Conservation (phyloP, 2,797 vertebrate species). For the Sternotherus odoratus region DNA sequence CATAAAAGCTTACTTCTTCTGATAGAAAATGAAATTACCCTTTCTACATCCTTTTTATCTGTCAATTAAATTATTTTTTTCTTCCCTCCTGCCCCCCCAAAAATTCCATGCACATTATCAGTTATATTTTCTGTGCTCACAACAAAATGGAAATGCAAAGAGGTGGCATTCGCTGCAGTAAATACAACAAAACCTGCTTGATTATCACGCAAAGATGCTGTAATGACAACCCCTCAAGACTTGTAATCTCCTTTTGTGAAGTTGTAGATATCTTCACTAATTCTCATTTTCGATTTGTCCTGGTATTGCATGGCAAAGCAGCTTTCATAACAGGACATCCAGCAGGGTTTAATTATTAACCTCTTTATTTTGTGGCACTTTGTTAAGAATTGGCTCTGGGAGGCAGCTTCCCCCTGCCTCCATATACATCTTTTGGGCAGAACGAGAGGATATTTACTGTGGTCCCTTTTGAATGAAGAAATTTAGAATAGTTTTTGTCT, state of each 20-base stretch:
- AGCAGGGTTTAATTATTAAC: slow-evolving; percentile 45
- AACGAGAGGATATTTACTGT: neutral
- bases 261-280: slow-evolving; percentile 60
- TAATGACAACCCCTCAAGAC: slow-evolving; percentile 58
- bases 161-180: slow-evolving; percentile 62
- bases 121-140: slow-evolving; percentile 69
- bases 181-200: slow-evolving; percentile 59
- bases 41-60: slow-evolving; percentile 81
- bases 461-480: slow-evolving; percentile 30
- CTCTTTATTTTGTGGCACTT: slow-evolving; percentile 56
- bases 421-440: slow-evolving; percentile 38
- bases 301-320: slow-evolving; percentile 64
- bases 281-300: slow-evolving; percentile 69
- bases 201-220: slow-evolving; percentile 67
- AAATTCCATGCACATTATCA: slow-evolving; percentile 70
- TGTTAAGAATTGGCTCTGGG: slow-evolving; percentile 48
- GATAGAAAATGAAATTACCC: slow-evolving; percentile 84
- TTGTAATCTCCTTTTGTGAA: slow-evolving; percentile 44
- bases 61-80: slow-evolving; percentile 78
- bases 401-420: slow-evolving; percentile 19
- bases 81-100: slow-evolving; percentile 36
- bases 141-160: slow-evolving; percentile 71
- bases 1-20: slow-evolving; percentile 82
- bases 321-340: slow-evolving; percentile 62
- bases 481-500: slow-evolving; percentile 45